Evolutionary conservation across 1,140 invertebrate genomes (phyloP), one percentile per base, ranked within the genome.

Genomic region (Bathynomus jamesi): DNA sequence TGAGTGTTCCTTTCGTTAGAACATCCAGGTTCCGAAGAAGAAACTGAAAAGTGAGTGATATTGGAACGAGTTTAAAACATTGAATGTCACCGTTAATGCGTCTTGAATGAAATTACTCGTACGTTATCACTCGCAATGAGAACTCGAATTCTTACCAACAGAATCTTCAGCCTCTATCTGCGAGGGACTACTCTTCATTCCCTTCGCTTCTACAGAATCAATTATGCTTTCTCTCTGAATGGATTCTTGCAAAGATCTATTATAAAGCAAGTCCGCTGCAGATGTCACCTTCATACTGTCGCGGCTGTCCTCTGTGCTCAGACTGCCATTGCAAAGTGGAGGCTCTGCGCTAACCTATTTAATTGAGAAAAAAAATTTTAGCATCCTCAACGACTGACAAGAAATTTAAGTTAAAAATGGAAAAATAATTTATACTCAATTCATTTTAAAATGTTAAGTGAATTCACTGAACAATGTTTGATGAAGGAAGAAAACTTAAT

Each of bases 221-320:
- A 28, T 46, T 62, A 5, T 30, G 4, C 21, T 68, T 66, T 46
- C 28, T 72, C 8, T 53, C 61, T 21, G 68, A 63, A 61, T 28
- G 27, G n/a, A 61, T 64, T 40, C 62, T 30, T 28, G 62, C 28
- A 31, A 46, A 24, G 71, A 60, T 21, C 68, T 66, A 17, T 65
- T 68, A 10, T 63, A 62, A 27, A 74, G 64, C 25, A 70, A 67
- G 32, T 74, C 72, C 11, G 72, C 72, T 28, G 72, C 72, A 30
- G 72, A 74, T 13, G 72, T 74, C 10, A 74, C 72, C 27, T 67
- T 74, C 72, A 74, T 74, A 30, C 72, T 74, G 25, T 74, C 72
- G 13, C 67, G 72, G 17, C 67, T 70, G 53, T 74, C 72, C 30
- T 74, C 72, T 2, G 72, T 74, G 31, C 72, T 74, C 53, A 74